Evolutionary conservation across 2,113 vertebrate genomes (phyloP).

Genomic region (Polyodon spathula): DNA sequence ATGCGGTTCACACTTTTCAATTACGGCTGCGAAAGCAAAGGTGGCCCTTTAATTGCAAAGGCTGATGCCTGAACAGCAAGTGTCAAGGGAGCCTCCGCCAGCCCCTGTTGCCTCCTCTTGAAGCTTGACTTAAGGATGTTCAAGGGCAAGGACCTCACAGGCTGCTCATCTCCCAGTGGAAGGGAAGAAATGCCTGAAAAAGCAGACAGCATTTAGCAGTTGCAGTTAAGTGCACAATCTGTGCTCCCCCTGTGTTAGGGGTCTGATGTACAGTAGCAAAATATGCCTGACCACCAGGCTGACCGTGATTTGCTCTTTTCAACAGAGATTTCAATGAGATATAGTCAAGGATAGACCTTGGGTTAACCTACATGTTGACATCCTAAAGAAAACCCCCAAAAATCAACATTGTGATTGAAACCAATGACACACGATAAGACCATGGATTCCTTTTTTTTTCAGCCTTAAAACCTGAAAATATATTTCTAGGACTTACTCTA

Average conservation of each 20-base stretch:
- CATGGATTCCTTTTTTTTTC: no score
- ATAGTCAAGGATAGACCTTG: slow-evolving; percentile 7
- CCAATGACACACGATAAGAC: no score
- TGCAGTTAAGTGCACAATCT: slow-evolving; percentile 16
- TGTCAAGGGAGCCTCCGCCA: slow-evolving; percentile 61
- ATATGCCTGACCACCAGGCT: background rate
- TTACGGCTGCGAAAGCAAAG: slow-evolving; percentile 63
- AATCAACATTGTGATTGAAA: no score
- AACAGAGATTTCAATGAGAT: slow-evolving; percentile 6
- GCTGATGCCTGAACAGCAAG: slow-evolving; percentile 56
- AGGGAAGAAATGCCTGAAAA: slow-evolving; percentile 20
- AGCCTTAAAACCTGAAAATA: no score
- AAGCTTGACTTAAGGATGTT: slow-evolving; percentile 64
- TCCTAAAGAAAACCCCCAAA: no score
- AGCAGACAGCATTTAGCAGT: slow-evolving; percentile 18
- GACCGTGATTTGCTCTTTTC: slow-evolving; percentile 5
- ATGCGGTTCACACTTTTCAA: slow-evolving; percentile 70
- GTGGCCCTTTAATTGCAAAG: slow-evolving; percentile 70
- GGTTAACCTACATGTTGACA: slow-evolving; percentile 6
- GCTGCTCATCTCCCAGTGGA: slow-evolving; percentile 40
- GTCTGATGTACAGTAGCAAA: slow-evolving; percentile 13
- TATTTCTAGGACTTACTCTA: no score
- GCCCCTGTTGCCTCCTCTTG: slow-evolving; percentile 56
- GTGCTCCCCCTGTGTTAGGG: slow-evolving; percentile 15
- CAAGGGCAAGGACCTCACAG: slow-evolving; percentile 68